These are phyloP conservation scores for Serrognathus titanus DNA, from an alignment of 2,888 invertebrate genomes.

Conservation along the genomic window DNA sequence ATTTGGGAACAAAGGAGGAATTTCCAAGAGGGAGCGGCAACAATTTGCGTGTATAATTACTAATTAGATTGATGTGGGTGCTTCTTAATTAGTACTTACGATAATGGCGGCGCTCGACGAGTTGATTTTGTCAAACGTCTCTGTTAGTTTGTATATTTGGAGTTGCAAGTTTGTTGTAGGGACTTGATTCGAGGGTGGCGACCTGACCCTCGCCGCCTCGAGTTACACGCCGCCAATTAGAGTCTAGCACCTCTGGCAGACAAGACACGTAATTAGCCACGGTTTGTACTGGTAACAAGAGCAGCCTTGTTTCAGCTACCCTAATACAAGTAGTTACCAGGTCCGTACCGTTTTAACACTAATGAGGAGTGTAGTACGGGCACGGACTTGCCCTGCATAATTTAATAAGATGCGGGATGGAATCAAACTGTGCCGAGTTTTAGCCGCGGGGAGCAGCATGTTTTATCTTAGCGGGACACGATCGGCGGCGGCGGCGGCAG, in stretches of 20 bases:
- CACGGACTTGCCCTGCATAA: conserved; percentile 14
- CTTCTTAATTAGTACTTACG: conserved; percentile 17
- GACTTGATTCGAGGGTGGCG: background rate
- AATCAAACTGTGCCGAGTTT: conserved; percentile 22
- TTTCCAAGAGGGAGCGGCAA: conserved; percentile 1
- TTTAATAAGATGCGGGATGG: conserved; percentile 21
- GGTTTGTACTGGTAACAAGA: conserved; percentile 24
- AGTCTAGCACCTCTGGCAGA: conserved; percentile 22
- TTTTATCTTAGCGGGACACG: conserved; percentile 23
- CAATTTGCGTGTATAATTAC: conserved; percentile 20
- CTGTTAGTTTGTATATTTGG: background rate
- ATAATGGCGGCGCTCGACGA: background rate
- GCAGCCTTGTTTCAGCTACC: conserved; percentile 17
- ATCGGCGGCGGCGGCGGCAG: conserved; percentile 16
- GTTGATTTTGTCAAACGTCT: background rate
- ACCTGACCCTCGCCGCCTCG: conserved; percentile 22
- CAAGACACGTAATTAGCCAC: conserved; percentile 26
- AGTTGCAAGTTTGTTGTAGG: background rate
- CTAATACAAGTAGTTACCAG: conserved; percentile 16
- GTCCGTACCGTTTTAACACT: conserved; percentile 5
- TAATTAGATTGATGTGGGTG: conserved; percentile 19
- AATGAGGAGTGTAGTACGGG: conserved; percentile 14
- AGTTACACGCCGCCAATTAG: conserved; percentile 25
- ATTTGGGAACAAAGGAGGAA: conserved; percentile 15
- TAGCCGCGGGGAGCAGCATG: conserved; percentile 23